Conservation (phyloP, 2,797 vertebrate genomes). For the Molothrus aeneus region DNA sequence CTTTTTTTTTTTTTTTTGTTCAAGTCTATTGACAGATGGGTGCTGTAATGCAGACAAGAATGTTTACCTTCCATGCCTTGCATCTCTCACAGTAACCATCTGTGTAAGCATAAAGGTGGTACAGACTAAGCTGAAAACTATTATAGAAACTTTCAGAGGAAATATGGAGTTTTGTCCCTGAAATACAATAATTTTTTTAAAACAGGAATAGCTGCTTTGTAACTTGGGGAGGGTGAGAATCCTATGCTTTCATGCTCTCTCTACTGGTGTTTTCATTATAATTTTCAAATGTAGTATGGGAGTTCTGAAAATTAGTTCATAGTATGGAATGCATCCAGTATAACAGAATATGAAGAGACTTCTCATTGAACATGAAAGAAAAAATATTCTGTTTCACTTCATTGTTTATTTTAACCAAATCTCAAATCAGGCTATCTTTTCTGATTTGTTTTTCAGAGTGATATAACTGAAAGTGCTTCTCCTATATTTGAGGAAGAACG, state of each 20-base stretch:
- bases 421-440: constrained; percentile 31
- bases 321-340: not conserved
- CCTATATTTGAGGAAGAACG: constrained; percentile 47
- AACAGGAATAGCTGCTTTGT: not conserved
- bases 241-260: not conserved
- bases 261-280: not conserved
- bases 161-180: not conserved
- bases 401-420: not conserved
- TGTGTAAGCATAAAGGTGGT: not conserved
- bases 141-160: not conserved
- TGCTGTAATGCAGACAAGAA: not conserved
- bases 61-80: not conserved
- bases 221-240: not conserved
- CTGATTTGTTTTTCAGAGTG: constrained; percentile 69
- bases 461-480: constrained; percentile 54
- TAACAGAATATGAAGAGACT: not conserved
- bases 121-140: not conserved
- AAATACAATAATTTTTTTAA: not conserved
- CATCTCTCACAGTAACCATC: not conserved
- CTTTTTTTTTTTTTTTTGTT: not conserved
- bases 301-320: not conserved
- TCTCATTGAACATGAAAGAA: not conserved
- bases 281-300: not conserved
- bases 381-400: not conserved
- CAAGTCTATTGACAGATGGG: not conserved